A percentile compares a stretch with the other conserved stretches of the same genome.
phyloP scores from a whole-genome alignment of 2,888 invertebrate genomes.

The Orthosia cruda region DNA sequence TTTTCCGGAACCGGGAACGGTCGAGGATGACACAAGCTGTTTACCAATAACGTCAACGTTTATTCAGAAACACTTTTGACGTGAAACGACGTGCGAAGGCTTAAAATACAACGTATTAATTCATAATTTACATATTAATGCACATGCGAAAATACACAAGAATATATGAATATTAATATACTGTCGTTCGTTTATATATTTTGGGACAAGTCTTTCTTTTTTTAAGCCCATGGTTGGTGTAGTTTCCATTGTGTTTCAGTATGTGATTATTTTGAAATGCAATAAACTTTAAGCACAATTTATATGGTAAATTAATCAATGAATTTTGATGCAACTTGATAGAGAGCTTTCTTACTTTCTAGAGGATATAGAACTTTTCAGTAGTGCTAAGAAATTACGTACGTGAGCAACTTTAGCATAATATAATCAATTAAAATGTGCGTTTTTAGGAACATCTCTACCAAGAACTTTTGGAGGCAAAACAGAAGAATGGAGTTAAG shows the following conservation, averaged over 20 bases:
- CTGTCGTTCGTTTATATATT: constrained; percentile 14
- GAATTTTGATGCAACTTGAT: too few relatives aligned
- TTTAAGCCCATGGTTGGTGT: not conserved
- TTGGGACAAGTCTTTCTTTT: constrained; percentile 70
- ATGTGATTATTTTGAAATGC: too few relatives aligned
- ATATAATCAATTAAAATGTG: not conserved
- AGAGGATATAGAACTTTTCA: too few relatives aligned
- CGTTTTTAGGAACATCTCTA: constrained; percentile 49
- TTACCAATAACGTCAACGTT: too few relatives aligned
- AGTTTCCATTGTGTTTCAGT: not conserved
- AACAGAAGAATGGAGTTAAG: constrained; percentile 61
- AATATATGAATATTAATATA: constrained; percentile 46
- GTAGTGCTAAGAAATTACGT: too few relatives aligned
- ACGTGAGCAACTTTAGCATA: not conserved
- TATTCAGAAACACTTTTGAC: constrained; percentile 21
- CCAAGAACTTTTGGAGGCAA: constrained; percentile 72
- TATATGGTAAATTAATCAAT: too few relatives aligned
- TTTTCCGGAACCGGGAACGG: too few relatives aligned
- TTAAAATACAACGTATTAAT: constrained; percentile 23
- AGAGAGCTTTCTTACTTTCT: too few relatives aligned
- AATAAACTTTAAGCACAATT: too few relatives aligned
- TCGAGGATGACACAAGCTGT: constrained; percentile 18
- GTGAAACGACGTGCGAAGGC: constrained; percentile 26
- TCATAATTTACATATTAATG: constrained; percentile 39
- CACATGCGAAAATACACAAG: constrained; percentile 27